Conservation (phyloP, 2,888 invertebrate genomes). For the Trachelus troglodyta region DNA sequence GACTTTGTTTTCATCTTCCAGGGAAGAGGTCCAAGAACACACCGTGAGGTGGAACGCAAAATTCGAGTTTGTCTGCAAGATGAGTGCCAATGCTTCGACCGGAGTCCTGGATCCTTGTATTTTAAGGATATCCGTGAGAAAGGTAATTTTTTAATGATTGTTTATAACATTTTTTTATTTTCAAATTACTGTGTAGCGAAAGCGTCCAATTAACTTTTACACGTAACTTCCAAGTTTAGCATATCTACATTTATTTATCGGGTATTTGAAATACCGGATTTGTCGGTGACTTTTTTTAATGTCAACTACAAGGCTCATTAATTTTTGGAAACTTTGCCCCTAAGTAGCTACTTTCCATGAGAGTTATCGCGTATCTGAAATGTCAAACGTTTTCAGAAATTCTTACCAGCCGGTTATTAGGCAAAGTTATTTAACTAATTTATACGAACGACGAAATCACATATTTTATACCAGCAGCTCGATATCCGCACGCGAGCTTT, state of each 20-base stretch:
- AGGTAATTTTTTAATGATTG: conserved; percentile 69
- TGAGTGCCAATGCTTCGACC: conserved; percentile 95
- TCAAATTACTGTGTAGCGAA: neutral
- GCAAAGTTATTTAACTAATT: neutral
- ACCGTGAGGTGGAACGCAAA: conserved; percentile 92
- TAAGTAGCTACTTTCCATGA: neutral
- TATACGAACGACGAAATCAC: neutral
- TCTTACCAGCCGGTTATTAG: neutral
- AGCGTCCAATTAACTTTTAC: neutral
- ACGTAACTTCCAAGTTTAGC: neutral
- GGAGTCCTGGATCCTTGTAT: conserved; percentile 94
- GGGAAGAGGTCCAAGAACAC: conserved; percentile 94
- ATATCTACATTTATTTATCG: neutral
- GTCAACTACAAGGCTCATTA: neutral
- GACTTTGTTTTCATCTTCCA: conserved; percentile 66
- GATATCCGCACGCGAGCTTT: neutral
- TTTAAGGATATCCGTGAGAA: conserved; percentile 93
- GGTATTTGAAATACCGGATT: neutral
- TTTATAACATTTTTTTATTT: neutral
- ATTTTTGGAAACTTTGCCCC: neutral
- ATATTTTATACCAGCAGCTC: neutral
- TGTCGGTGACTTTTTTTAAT: neutral
- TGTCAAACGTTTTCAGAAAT: neutral
- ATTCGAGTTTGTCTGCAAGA: conserved; percentile 95
- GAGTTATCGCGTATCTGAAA: neutral